A percentile compares a stretch with the other conserved stretches of the same genome.
These are phyloP conservation scores for Hydriomena furcata DNA, from an alignment of 2,888 invertebrate genomes.

Conservation along the genomic window DNA sequence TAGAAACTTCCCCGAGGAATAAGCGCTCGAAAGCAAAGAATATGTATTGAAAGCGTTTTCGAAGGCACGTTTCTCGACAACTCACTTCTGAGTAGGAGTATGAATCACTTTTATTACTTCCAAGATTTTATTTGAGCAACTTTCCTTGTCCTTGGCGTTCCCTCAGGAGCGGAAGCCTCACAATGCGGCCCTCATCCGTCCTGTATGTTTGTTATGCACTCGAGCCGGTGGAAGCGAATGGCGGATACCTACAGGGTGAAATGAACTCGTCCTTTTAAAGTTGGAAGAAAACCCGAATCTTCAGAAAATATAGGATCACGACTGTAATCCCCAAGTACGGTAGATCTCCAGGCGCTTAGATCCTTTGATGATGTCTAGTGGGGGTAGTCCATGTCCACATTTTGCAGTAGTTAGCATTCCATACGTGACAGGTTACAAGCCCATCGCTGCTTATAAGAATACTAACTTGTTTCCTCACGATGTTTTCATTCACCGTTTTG, in stretches of 20 bases:
- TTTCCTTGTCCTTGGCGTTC: slow-evolving; percentile 18
- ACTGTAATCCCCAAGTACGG: too few species aligned
- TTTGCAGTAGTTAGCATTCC: too few species aligned
- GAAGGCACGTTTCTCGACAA: slow-evolving; percentile 10
- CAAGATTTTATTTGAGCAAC: slow-evolving; percentile 27
- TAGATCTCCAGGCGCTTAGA: too few species aligned
- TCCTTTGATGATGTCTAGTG: too few species aligned
- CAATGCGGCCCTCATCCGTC: slow-evolving; percentile 31
- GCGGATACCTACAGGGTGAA: slow-evolving; percentile 3
- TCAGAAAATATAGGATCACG: too few species aligned
- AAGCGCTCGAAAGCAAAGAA: slow-evolving; percentile 3
- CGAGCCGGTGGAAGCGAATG: slow-evolving; percentile 20
- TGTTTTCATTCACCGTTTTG: too few species aligned
- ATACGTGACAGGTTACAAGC: too few species aligned
- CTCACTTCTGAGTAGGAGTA: slow-evolving; percentile 16
- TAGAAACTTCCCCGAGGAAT: background rate
- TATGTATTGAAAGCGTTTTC: slow-evolving; percentile 9
- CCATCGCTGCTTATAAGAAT: too few species aligned
- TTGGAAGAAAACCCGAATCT: background rate
- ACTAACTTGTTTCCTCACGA: too few species aligned
- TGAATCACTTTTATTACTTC: slow-evolving; percentile 29
- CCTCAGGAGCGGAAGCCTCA: slow-evolving; percentile 24
- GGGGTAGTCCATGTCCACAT: too few species aligned
- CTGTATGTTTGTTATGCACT: slow-evolving; percentile 45
- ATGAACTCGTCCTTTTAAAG: background rate